Evolutionary conservation across 2,113 vertebrate genomes (phyloP).

Genomic region (Ictalurus furcatus): DNA sequence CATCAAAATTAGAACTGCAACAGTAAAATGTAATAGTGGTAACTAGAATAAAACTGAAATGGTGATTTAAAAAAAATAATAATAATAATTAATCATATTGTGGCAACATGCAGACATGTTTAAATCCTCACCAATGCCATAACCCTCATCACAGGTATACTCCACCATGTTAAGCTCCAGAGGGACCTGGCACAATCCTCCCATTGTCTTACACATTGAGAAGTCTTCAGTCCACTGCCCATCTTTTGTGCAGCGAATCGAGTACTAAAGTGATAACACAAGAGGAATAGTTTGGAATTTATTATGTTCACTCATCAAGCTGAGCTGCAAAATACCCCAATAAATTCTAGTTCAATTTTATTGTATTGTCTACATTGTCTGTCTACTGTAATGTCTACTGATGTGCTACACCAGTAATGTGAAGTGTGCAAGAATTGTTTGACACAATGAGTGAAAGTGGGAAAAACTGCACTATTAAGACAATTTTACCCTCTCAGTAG

Average conservation of each 20-base stretch:
- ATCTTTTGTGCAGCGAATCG: conserved; percentile 85
- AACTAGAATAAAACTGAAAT: background rate
- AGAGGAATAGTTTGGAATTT: background rate
- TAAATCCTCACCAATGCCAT: conserved; percentile 77
- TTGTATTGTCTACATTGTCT: background rate
- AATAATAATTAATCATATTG: background rate
- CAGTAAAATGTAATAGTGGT: background rate
- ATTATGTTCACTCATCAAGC: background rate
- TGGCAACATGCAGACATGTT: background rate
- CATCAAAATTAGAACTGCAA: background rate
- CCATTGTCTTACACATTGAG: conserved; percentile 80
- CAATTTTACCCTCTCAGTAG: conserved; percentile 73
- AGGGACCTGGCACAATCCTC: conserved; percentile 79
- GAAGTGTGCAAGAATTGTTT: background rate
- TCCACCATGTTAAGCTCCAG: conserved; percentile 80
- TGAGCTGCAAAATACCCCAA: background rate
- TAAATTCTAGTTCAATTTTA: background rate
- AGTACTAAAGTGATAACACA: conserved; percentile 68
- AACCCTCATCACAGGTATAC: conserved; percentile 85
- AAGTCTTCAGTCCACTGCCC: conserved; percentile 87
- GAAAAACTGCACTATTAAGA: background rate
- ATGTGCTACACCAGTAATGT: background rate
- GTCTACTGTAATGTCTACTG: background rate
- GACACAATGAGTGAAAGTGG: too few species aligned
- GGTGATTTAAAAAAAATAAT: background rate